phyloP scores from a whole-genome alignment of 2,113 vertebrate species.

The Grallaria varia region DNA sequence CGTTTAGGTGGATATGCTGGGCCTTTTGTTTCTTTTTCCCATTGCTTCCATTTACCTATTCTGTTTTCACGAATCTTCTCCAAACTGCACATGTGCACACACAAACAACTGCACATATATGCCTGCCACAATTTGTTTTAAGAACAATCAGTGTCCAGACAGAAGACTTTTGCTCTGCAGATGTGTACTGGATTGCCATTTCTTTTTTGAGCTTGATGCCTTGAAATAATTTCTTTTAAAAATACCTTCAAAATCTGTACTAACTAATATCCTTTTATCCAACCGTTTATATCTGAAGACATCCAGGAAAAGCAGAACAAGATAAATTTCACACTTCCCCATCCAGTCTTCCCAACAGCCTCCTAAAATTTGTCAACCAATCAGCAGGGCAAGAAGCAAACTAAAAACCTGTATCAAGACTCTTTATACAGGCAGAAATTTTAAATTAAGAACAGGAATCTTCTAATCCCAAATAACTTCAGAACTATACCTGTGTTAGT shows the following conservation, averaged over 20 bases:
- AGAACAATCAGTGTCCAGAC: neutral
- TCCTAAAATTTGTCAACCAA: neutral
- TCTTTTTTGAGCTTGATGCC: neutral
- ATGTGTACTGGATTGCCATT: neutral
- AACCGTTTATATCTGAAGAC: neutral
- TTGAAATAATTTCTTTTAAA: neutral
- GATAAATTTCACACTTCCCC: neutral
- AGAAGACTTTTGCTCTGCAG: neutral
- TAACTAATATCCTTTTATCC: neutral
- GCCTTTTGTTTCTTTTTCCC: neutral
- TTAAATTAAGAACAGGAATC: neutral
- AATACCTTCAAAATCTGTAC: neutral
- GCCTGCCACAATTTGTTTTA: neutral
- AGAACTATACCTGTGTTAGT: slow-evolving; percentile 65
- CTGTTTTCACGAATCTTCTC: neutral
- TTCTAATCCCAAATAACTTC: neutral
- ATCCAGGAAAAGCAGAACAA: neutral
- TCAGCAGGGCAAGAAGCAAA: neutral
- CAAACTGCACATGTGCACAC: neutral
- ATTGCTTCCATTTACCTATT: neutral
- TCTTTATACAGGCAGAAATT: neutral
- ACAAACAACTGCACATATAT: neutral
- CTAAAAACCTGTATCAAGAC: neutral
- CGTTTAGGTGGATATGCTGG: neutral
- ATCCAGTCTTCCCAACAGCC: neutral